Conservation (phyloP, 1,140 invertebrate species). For the Caenorhabditis elegans region DNA sequence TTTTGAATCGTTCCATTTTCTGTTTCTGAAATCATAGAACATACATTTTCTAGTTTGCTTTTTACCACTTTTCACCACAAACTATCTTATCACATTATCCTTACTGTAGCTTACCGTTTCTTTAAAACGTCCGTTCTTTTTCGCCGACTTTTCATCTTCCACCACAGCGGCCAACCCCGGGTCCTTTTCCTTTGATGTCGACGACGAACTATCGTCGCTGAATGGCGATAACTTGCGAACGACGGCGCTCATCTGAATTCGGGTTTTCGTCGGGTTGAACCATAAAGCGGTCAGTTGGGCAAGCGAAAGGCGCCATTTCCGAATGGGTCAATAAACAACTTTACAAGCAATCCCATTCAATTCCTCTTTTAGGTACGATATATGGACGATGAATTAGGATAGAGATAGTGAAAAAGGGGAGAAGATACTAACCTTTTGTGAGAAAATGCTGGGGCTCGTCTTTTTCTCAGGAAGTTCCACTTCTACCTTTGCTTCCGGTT, state of each 20-base stretch:
- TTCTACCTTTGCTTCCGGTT: neutral
- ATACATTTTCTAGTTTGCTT: neutral
- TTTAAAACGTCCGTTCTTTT: constrained; percentile 9
- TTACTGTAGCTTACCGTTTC: constrained; percentile 14
- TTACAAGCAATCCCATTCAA: constrained; percentile 20
- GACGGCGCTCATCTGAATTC: constrained; percentile 23
- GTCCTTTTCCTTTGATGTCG: constrained; percentile 22
- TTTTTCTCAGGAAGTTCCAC: neutral
- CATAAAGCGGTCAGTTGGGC: constrained; percentile 30
- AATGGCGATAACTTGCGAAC: constrained; percentile 31
- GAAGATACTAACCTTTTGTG: constrained; percentile 5
- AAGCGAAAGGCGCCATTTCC: neutral
- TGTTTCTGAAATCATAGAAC: constrained; percentile 23
- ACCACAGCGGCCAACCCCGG: neutral
- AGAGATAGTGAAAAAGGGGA: neutral
- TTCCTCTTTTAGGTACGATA: neutral
- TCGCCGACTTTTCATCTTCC: neutral
- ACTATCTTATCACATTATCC: neutral
- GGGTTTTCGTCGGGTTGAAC: neutral
- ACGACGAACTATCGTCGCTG: constrained; percentile 25
- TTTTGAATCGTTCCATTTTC: constrained; percentile 17
- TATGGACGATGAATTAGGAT: neutral
- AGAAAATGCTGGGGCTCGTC: constrained; percentile 4
- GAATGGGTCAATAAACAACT: constrained; percentile 29
- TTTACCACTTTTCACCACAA: neutral